Base-by-base conservation (phyloP, 2,888 invertebrate genomes). In the Desoria tigrina region DNA sequence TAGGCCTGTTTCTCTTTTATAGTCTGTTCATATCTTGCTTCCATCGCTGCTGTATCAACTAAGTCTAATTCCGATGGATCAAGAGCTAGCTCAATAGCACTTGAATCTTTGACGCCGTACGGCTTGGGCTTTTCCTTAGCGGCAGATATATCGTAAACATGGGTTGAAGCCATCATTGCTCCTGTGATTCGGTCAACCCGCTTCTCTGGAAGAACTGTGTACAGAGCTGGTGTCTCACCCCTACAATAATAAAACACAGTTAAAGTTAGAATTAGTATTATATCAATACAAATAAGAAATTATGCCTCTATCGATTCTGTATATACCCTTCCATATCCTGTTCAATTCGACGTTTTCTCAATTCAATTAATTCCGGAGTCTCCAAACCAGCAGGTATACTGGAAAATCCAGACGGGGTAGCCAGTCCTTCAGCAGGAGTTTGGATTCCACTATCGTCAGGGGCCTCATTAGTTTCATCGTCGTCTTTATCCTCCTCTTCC, bases 101-200 rank as follows among this genome's bases (percentile, higher is more conserved):
- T 89, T 65, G 84, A 83, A 16, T 83, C 81, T 76, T 85, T 85
- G 39, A 79, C 80, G 49, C 82, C 81, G 58, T 73, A 83, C 77
- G 63, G 61, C 42, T 61, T 63, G 16, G 66, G 51, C 51, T 68
- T 66, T 26, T 66, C 68, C 42, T 68, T 68, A 14, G 67, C 70
- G 26, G 86, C 86, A 42, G 89, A 87, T 82, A 99, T 87, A 79
- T 99, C 99, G 80, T 99, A 99, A 0, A 97, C 94, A 81, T 99
- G 99, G 0, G 94, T 94, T 53, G 97, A 97, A 2, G 91, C 99
- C 95, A 99, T 96, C 96, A 99, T 97, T 0, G 89, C 86, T 63
- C 89, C 90, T 1, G 91, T 89, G 62, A 97, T 86, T 58, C 93
- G 86, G 64, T 96, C 96, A 28, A 89, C 88, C 71, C 92, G 89